phyloP scores from a whole-genome alignment of 2,888 invertebrate genomes.

The Athalia rosae region DNA sequence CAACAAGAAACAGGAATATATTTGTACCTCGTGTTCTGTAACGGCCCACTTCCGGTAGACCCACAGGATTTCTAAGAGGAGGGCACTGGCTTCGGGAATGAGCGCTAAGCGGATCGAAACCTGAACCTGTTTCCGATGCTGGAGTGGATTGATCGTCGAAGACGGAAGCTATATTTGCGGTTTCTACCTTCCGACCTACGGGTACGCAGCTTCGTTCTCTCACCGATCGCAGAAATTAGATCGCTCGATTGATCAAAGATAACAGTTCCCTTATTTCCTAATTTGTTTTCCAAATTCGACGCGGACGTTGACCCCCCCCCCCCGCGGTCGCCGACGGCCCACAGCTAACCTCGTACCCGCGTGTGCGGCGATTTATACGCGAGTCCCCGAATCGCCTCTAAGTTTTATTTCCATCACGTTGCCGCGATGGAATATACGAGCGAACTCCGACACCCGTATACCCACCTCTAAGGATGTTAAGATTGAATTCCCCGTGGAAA shows the following conservation, averaged over 20 bases:
- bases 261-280: slow-evolving; percentile 27
- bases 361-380: background rate
- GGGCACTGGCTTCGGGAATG: slow-evolving; percentile 36
- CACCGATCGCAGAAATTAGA: slow-evolving; percentile 64
- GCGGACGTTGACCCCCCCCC: slow-evolving; percentile 22
- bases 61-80: slow-evolving; percentile 15
- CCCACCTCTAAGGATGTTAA: slow-evolving; percentile 3
- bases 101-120: slow-evolving; percentile 43
- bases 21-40: slow-evolving; percentile 15
- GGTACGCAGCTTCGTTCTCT: slow-evolving; percentile 60
- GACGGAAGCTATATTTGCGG: slow-evolving; percentile 40
- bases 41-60: background rate
- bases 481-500: slow-evolving; percentile 16
- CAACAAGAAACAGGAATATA: background rate
- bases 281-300: slow-evolving; percentile 37
- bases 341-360: too few species aligned
- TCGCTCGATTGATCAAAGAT: slow-evolving; percentile 63
- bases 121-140: slow-evolving; percentile 42
- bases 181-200: slow-evolving; percentile 52
- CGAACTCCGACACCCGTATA: background rate
- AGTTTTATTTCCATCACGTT: background rate
- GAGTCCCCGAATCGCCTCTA: background rate
- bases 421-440: background rate
- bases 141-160: slow-evolving; percentile 47
- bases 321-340: background rate